Base-by-base conservation (phyloP, 1,140 invertebrate genomes). In the Aporrectodea caliginosa region DNA sequence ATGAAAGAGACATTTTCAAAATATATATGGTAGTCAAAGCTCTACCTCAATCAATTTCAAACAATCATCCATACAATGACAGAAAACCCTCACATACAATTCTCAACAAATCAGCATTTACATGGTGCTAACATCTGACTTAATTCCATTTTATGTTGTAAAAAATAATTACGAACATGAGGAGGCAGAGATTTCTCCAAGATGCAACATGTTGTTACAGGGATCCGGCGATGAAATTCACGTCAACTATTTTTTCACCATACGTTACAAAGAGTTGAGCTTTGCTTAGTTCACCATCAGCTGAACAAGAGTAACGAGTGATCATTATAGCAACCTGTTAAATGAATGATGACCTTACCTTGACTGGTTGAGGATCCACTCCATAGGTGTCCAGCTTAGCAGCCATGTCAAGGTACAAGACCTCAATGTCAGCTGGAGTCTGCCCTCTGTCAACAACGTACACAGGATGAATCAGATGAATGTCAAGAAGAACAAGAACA, bases 311-410 rank as follows among this genome's bases (percentile, higher is more conserved):
- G n/a, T n/a, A n/a, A n/a, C n/a, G n/a, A n/a, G n/a, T n/a, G n/a
- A n/a, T n/a, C n/a, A n/a, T n/a, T n/a, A n/a, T n/a, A n/a, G n/a
- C n/a, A n/a, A n/a, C n/a, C n/a, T n/a, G n/a, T n/a, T n/a, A n/a
- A n/a, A n/a, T n/a, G n/a, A n/a, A n/a, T n/a, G n/a, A n/a, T n/a
- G n/a, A n/a, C n/a, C n/a, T 87, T 87, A 94, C 94, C 91, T 97
- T 97, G 16, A 97, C 95, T 69, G 94, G 93, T 91, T 97, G 94
- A 0, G 96, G 96, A 90, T 98, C 95, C 35, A 97, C 93, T 27
- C 95, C 96, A 86, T 97, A 98, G 0, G 95, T 97, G 84, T 97
- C 95, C 29, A 97, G 89, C 79, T 93, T 91, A 69, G 93, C 93
- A 27, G 95, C 94, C 6, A 27, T 31, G 6, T 74, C 34, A n/a